Percentiles rank a stretch among this genome's conserved stretches.
phyloP scores from a whole-genome alignment of 1,140 invertebrate species.

The Batillaria attramentaria region DNA sequence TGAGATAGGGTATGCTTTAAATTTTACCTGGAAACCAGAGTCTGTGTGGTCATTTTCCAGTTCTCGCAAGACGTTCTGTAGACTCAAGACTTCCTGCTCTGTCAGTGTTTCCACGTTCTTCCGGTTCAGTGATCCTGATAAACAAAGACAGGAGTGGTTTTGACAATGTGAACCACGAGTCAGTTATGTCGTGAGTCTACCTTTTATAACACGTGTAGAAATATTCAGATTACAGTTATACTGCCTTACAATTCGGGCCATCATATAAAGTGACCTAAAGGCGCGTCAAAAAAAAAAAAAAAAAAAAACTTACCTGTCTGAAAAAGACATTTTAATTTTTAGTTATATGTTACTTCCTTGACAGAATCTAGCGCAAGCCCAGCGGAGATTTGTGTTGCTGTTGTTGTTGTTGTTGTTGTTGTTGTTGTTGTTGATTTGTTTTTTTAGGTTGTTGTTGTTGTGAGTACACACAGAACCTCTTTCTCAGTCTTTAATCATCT shows the following conservation, averaged over 20 bases:
- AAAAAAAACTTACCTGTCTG: too few relatives aligned
- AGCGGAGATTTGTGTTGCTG: too few relatives aligned
- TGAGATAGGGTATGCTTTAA: neutral
- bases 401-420: too few relatives aligned
- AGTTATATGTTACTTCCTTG: too few relatives aligned
- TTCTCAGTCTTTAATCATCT: too few relatives aligned
- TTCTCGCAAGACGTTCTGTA: slow-evolving; percentile 10
- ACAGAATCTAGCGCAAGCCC: too few relatives aligned
- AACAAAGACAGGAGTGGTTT: neutral
- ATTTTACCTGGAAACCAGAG: slow-evolving; percentile 20
- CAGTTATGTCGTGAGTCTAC: neutral
- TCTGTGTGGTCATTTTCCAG: slow-evolving; percentile 28
- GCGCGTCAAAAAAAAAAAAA: too few relatives aligned
- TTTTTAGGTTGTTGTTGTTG: too few relatives aligned
- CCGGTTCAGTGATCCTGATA: slow-evolving; percentile 20
- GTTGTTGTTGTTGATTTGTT: too few relatives aligned
- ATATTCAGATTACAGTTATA: neutral
- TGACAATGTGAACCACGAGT: neutral
- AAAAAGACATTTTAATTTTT: too few relatives aligned
- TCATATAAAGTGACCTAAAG: neutral
- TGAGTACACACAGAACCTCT: too few relatives aligned
- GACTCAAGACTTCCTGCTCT: slow-evolving; percentile 18
- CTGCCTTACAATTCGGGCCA: neutral
- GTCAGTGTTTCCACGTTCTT: slow-evolving; percentile 27
- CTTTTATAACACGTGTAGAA: neutral